Base-by-base conservation (phyloP, 2,797 vertebrate species). In the Gouania willdenowi region DNA sequence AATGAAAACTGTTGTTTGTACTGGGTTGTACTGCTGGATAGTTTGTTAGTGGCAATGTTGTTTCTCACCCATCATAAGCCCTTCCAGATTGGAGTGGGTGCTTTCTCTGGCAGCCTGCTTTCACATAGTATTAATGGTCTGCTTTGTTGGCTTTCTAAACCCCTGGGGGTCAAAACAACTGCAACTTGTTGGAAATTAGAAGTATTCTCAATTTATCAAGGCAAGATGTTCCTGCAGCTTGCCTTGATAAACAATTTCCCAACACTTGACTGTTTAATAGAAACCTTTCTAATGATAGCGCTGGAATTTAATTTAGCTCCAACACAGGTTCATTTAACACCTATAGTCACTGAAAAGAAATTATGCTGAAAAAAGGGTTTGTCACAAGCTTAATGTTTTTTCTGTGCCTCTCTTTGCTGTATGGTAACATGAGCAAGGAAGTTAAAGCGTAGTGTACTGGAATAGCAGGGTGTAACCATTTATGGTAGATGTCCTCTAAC, bases 251-350 rank as follows among this genome's bases (percentile, higher is more conserved):
- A n/a, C 79, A 81, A 82, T 85, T 85, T 82, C 67, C 77, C 54
- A 83, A 68, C 72, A 71, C 67, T 68, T 55, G 43, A 42, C 37
- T 73, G 69, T 75, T 83, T 81, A 84, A 83, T 74, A 58, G 59
- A 75, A 72, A 67, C 50, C 52, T 72, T 76, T 83, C 69, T 78
- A 86, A 86, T 76, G 81, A 86, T 84, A 79, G 66, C 73, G 62
- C 65, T 62, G 61, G 68, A 82, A 82, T 85, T 85, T 81, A 81
- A 87, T 85, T 87, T 81, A 71, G 70, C 73, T 76, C 41, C 54
- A 68, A 62, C 54, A 28, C 11, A 34, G 69, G 58, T 79, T 79
- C 58, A 81, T 81, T 84, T 82, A 87, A 68, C 67, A 81, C 54
- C 74, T 80, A 75, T 83, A 77, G 61, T 82, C 70, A 80, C 84